These are phyloP conservation scores for Pseudomyrmex concolor DNA, from an alignment of 1,140 invertebrate species.

Conservation along the genomic window DNA sequence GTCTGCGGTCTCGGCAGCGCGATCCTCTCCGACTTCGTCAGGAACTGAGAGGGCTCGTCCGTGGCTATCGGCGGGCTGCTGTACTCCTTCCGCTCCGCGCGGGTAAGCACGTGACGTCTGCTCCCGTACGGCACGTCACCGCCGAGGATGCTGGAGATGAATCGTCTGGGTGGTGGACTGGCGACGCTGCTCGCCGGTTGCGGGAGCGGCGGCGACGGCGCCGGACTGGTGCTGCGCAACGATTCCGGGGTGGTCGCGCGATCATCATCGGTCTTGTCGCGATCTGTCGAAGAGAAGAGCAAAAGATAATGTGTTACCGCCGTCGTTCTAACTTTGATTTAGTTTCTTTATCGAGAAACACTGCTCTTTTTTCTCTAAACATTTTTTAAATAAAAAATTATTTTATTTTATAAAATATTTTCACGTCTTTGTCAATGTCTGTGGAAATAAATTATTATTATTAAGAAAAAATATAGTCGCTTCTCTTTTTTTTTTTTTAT, in stretches of 20 bases:
- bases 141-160: constrained; percentile 91
- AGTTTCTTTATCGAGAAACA: no score
- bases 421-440: no score
- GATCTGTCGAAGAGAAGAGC: constrained; percentile 67
- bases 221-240: constrained; percentile 78
- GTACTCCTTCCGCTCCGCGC: constrained; percentile 92
- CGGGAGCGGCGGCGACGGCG: constrained; percentile 76
- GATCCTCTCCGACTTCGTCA: constrained; percentile 83
- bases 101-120: constrained; percentile 89
- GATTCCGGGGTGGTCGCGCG: constrained; percentile 83
- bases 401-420: no score
- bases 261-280: constrained; percentile 83
- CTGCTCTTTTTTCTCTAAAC: no score
- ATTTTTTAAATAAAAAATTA: no score
- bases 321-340: no score
- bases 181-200: constrained; percentile 40
- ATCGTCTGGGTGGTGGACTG: constrained; percentile 86
- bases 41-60: constrained; percentile 81
- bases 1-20: constrained; percentile 86
- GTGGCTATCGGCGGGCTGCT: constrained; percentile 86
- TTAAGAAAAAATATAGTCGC: no score
- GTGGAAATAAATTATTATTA: no score
- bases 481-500: no score
- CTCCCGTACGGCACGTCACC: constrained; percentile 91
- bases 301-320: no score